phyloP scores from a whole-genome alignment of 1,140 invertebrate species.

The Lucilia cuprina region DNA sequence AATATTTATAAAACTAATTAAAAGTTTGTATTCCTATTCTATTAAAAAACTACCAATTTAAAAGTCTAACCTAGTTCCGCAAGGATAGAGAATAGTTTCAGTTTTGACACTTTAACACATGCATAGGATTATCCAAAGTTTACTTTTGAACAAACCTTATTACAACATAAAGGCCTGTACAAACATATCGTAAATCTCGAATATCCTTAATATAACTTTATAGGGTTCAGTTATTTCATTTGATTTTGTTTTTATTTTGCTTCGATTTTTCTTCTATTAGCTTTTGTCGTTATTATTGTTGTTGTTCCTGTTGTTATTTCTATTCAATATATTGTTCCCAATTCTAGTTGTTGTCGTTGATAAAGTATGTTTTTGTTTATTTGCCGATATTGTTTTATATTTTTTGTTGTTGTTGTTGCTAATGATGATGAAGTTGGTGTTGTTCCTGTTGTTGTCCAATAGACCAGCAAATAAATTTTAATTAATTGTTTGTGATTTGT shows the following conservation, averaged over 20 bases:
- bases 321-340: conserved; percentile 4
- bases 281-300: neutral
- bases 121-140: no score
- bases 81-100: no score
- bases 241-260: neutral
- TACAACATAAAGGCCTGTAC: no score
- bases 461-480: conserved; percentile 31
- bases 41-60: no score
- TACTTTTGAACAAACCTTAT: no score
- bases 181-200: neutral
- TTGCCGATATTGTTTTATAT: neutral
- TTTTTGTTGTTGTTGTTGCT: neutral
- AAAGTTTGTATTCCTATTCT: no score
- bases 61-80: no score
- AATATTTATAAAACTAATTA: no score
- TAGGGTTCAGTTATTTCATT: neutral
- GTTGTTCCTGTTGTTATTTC: neutral
- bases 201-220: neutral
- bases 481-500: conserved; percentile 30
- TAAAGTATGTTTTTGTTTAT: neutral
- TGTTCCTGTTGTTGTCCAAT: conserved; percentile 16
- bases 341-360: conserved; percentile 14
- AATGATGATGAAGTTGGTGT: conserved; percentile 1
- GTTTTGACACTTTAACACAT: no score
- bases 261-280: neutral